Percentiles rank a stretch among this genome's conserved stretches.
Evolutionary conservation across 2,113 vertebrate genomes (phyloP).

Genomic region (Struthidea cinerea): DNA sequence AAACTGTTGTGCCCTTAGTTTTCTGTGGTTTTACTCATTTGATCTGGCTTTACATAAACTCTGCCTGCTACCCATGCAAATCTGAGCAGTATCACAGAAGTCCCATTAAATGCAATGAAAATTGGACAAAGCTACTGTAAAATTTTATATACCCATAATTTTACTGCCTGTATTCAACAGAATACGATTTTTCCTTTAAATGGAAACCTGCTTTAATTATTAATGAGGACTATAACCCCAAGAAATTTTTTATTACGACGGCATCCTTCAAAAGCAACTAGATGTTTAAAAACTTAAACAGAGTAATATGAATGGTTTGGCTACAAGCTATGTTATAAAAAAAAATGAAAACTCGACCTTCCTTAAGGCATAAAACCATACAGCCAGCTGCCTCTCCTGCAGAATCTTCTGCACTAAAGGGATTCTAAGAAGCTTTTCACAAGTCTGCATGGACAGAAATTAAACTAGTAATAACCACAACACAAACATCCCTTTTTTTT

Average conservation of each 20-base stretch:
- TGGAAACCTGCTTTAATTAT: constrained; percentile 13
- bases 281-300: constrained; percentile 23
- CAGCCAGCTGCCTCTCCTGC: not conserved
- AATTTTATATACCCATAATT: constrained; percentile 28
- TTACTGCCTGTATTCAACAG: not conserved
- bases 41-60: not conserved
- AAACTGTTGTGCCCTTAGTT: not conserved
- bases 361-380: not conserved
- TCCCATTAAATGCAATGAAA: constrained; percentile 17
- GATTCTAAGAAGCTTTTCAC: not conserved
- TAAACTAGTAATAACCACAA: not conserved
- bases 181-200: constrained; percentile 13
- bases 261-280: constrained; percentile 21
- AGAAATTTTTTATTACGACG: not conserved
- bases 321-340: not conserved
- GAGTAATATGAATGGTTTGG: not conserved
- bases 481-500: not conserved
- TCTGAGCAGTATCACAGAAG: not conserved
- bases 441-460: not conserved
- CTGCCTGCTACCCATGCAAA: not conserved
- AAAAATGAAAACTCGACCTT: not conserved
- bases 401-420: not conserved
- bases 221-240: not conserved
- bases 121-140: constrained; percentile 36
- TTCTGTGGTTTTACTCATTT: not conserved